A percentile compares a stretch with the other conserved stretches of the same genome.
Evolutionary conservation across 1,140 invertebrate species (phyloP).

Genomic region (Papilio xuthus): DNA sequence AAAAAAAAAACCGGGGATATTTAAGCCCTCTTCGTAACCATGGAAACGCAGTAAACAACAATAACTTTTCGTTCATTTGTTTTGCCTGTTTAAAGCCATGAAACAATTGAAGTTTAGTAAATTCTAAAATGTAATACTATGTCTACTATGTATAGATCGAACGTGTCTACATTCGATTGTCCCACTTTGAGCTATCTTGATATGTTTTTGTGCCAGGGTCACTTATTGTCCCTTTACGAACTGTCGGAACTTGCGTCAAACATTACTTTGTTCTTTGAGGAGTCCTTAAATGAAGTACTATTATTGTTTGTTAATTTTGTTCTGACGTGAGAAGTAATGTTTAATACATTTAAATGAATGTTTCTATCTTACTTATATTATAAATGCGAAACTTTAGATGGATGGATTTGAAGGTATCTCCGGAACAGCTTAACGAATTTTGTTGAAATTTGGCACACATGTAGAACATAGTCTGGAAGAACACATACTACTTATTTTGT

Average conservation of each 20-base stretch:
- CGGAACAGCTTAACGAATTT: no score
- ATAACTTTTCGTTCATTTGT: background rate
- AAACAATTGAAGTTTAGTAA: background rate
- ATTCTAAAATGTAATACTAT: background rate
- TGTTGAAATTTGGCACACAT: no score
- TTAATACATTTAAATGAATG: no score
- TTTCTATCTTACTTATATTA: no score
- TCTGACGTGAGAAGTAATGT: background rate
- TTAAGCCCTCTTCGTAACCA: background rate
- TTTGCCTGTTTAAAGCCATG: background rate
- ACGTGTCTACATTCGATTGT: background rate
- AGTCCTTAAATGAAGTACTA: background rate
- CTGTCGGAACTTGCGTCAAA: slow-evolving; percentile 7
- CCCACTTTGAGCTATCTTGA: background rate
- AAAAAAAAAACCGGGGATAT: background rate
- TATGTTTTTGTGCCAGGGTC: slow-evolving; percentile 9
- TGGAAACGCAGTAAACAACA: background rate
- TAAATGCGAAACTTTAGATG: no score
- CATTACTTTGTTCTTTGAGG: background rate
- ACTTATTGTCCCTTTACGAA: slow-evolving; percentile 5
- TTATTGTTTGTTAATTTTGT: slow-evolving; percentile 14
- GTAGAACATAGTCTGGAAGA: no score
- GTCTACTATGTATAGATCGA: background rate
- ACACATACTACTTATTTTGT: no score
- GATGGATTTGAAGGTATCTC: no score